Evolutionary conservation across 2,888 invertebrate species (phyloP), one percentile per base, ranked within the genome.

Genomic region (Tromatobia lineatoria): DNA sequence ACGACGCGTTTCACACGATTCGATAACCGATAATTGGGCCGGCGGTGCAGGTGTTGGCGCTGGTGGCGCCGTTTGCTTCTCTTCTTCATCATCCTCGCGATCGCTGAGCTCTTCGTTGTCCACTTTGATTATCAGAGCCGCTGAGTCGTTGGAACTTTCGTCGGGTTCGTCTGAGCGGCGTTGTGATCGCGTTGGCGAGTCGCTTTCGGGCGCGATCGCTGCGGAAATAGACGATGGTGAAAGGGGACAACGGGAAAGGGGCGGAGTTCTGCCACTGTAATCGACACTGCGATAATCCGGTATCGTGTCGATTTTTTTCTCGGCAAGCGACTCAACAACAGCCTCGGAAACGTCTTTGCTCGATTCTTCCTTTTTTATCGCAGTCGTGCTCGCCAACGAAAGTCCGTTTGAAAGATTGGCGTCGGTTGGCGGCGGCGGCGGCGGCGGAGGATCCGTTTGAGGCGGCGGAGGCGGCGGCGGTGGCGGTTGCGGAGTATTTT

Each of bases 101-200:
- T 94, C 94, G 89, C 93, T 93, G 64, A 94, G 88, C 79, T 94
- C 93, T 81, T 94, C 94, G 47, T 93, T 93, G 38, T 94, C 94
- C 4, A 94, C 93, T 86, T 94, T 94, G 54, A 94, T 93, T 80
- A 94, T 94, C 70, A 94, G 88, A 75, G 94, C 93, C 25, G 94
- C 93, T 13, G 94, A 94, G 82, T 94, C 94, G 88, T 93, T 93
- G 10, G 94, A 94, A 83, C 93, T 93, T 54, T 94, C 94, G 80
- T 94, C 93, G 64, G 90, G 91, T 38, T 92, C 92, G 66, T 93
- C 93, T 3, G 90, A 88, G 71, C 90, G 90, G 82, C 87, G 88
- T 66, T 69, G 75, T 18, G 47, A 0, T 20, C 67, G 34, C 1
- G 45, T 50, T 15, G 38, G 45, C 0, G 20, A 25, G 3, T n/a